Percentiles rank a stretch among this genome's conserved stretches.
Evolutionary conservation across 1,140 invertebrate species (phyloP).

Genomic region (Orius laevigatus): DNA sequence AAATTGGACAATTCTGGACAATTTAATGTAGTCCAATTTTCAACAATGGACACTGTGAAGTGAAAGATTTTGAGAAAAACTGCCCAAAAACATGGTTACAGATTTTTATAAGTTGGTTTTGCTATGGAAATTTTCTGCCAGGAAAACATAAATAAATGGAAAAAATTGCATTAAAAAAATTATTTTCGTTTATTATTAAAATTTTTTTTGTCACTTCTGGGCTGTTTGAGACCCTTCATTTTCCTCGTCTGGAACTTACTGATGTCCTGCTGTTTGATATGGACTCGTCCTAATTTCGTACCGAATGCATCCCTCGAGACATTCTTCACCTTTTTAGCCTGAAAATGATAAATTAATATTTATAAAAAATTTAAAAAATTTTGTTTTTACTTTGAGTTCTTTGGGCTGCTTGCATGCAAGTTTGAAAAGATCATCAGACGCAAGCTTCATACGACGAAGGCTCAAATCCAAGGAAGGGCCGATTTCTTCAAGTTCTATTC

Average conservation of each 20-base stretch:
- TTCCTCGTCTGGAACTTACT: constrained; percentile 77
- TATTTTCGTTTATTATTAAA: no score
- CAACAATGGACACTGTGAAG: no score
- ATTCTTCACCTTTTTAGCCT: constrained; percentile 80
- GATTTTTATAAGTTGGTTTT: no score
- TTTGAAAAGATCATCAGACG: constrained; percentile 81
- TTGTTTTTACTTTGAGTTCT: constrained; percentile 48
- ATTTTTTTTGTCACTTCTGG: no score
- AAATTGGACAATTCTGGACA: no score
- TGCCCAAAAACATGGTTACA: no score
- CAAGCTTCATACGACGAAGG: constrained; percentile 70
- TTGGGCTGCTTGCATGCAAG: constrained; percentile 70
- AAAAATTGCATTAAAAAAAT: no score
- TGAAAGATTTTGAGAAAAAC: no score
- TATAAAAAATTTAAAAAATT: no score
- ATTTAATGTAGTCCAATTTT: no score
- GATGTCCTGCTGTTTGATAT: constrained; percentile 81
- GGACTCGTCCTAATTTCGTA: constrained; percentile 76
- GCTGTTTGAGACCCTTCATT: constrained; percentile 77
- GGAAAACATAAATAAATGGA: no score
- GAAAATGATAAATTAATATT: constrained; percentile 19
- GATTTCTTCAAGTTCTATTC: constrained; percentile 85
- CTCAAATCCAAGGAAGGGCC: constrained; percentile 83
- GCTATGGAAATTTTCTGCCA: no score
- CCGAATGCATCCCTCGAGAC: constrained; percentile 73